Evolutionary conservation across 2,797 vertebrate species (phyloP).

Genomic region (Allobates femoralis): DNA sequence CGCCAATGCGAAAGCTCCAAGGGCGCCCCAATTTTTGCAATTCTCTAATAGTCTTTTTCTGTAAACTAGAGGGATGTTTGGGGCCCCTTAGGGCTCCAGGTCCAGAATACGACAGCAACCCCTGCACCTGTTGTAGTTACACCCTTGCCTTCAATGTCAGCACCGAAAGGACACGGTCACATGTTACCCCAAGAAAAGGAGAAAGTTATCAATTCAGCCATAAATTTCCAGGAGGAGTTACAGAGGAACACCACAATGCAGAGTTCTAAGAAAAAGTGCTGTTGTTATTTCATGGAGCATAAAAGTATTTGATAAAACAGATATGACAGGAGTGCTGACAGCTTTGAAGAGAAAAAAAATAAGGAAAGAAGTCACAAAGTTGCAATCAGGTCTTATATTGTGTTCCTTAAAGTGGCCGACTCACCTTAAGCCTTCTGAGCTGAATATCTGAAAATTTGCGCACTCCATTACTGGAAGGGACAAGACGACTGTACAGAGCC

Average conservation of each 20-base stretch:
- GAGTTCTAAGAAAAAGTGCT: too few species aligned
- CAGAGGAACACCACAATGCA: too few species aligned
- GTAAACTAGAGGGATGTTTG: too few species aligned
- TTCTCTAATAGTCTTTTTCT: too few species aligned
- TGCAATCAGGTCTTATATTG: too few species aligned
- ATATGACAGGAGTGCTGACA: neutral
- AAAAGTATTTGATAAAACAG: too few species aligned
- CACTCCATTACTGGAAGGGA: slow-evolving; percentile 83
- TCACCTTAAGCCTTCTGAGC: slow-evolving; percentile 87
- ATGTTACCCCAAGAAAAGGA: neutral
- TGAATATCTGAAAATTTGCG: slow-evolving; percentile 92
- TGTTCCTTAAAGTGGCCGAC: neutral
- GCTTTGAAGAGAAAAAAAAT: neutral
- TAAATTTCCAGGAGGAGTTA: neutral
- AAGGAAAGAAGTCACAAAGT: neutral
- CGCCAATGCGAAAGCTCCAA: too few species aligned
- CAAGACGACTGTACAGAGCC: slow-evolving; percentile 94
- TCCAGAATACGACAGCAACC: neutral
- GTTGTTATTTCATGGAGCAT: too few species aligned
- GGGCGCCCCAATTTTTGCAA: too few species aligned
- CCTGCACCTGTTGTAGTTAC: too few species aligned
- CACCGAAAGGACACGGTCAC: neutral
- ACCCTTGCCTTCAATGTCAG: neutral
- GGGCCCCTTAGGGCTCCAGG: too few species aligned
- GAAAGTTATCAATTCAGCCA: neutral